phyloP scores from a whole-genome alignment of 2,113 vertebrate species.

The Pica pica region DNA sequence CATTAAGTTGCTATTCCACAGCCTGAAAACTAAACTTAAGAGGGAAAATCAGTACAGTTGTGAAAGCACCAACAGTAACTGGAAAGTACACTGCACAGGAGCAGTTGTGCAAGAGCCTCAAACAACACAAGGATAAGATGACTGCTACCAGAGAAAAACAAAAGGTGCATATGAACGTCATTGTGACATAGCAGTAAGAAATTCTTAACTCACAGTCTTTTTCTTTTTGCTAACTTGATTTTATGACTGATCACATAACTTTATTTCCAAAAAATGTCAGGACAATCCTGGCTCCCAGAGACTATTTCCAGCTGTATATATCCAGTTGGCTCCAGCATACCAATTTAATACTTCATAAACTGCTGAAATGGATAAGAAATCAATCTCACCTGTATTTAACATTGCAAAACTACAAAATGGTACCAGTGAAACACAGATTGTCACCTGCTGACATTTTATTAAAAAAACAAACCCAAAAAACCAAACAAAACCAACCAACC shows the following conservation, averaged over 20 bases:
- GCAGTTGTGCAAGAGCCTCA: accelerated
- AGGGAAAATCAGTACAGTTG: background rate
- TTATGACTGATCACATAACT: background rate
- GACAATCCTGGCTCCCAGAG: background rate
- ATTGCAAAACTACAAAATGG: background rate
- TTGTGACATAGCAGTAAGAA: background rate
- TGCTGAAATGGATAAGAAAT: background rate
- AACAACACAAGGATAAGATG: background rate
- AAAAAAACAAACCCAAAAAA: background rate
- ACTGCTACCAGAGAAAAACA: background rate
- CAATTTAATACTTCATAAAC: background rate
- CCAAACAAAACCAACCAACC: background rate
- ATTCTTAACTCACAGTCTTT: background rate
- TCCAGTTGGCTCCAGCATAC: background rate
- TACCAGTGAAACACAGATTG: background rate
- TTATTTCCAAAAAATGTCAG: background rate
- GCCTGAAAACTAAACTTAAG: background rate
- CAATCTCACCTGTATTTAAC: background rate
- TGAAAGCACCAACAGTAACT: background rate
- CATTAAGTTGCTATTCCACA: background rate
- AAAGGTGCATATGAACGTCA: background rate
- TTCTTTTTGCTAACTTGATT: background rate
- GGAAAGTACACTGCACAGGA: background rate
- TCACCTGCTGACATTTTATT: background rate
- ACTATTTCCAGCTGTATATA: background rate